Evolutionary conservation across 2,888 invertebrate species (phyloP), one percentile per base, ranked within the genome.

Genomic region (Silvanus unidentatus): DNA sequence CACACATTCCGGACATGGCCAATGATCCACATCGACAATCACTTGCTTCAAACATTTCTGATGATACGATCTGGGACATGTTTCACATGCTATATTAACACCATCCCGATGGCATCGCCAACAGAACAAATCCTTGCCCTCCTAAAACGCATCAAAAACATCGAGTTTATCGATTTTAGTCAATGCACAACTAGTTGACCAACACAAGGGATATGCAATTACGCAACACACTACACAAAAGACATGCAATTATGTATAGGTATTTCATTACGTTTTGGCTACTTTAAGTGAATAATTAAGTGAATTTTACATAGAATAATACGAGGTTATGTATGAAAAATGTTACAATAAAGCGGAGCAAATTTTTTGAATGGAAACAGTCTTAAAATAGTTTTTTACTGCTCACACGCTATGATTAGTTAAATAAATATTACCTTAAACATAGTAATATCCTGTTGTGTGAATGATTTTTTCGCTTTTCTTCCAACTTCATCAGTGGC

Each of bases 1-100:
- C 50, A 84, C 75, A 68, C 96, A 97, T 69, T 95, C 95, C 0
- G 88, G 86, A 65, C 96, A 96, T 39, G 87, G 82, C 91, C 92
- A 93, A 65, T 77, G 80, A 61, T 74, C 73, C 58, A 64, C 74
- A 39, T 73, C 69, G 1, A 71, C 65, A 5, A 76, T 64, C 1
- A 74, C 72, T 27, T 73, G 69, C 46, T 73, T 76, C 8, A 86
- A 77, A 71, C 96, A 96, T 64, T 82, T 85, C 10, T 76, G 75
- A 73, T 96, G 96, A 74, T 81, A 95, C 1, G 87, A 82, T 16
- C 95, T 77, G 2, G 89, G 87, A 68, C 96, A 96, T 13, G 86
- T 82, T 22, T 86, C 84, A 68, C 95, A 95, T 5, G 76, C 73
- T 59, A 81, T 70, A 11, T 78, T 79, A 1, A 75, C 73, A 1